Evolutionary conservation across 1,140 invertebrate species (phyloP).

Genomic region (Temnothorax nylanderi): DNA sequence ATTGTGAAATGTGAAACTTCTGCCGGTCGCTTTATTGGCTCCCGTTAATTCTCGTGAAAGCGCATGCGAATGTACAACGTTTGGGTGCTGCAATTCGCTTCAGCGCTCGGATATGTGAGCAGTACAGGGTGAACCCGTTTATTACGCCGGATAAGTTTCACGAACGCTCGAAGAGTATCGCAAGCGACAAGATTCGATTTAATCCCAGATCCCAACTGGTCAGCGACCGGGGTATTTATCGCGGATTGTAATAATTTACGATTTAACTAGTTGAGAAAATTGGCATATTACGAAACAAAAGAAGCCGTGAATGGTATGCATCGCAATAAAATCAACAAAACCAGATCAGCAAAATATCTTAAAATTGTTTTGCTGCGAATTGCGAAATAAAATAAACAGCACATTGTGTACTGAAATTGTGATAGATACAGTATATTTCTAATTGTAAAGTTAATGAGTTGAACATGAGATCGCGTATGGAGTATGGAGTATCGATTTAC

Average conservation of each 20-base stretch:
- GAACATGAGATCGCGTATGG: neutral
- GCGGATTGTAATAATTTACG: constrained; percentile 3
- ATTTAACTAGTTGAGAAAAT: neutral
- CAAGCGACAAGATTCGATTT: constrained; percentile 34
- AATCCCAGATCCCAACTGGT: constrained; percentile 7
- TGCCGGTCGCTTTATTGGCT: constrained; percentile 34
- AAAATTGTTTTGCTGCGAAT: neutral
- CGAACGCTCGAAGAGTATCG: neutral
- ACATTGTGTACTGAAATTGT: neutral
- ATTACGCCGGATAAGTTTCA: constrained; percentile 18
- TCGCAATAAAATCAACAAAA: neutral
- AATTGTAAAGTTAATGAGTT: constrained; percentile 4
- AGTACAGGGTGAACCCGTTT: neutral
- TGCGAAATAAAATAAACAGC: neutral
- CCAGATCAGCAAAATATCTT: neutral
- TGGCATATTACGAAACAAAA: neutral
- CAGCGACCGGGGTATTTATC: constrained; percentile 8
- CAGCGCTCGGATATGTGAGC: neutral
- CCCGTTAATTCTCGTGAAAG: constrained; percentile 28
- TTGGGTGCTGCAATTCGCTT: neutral
- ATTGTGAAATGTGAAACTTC: constrained; percentile 39
- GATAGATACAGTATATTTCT: neutral
- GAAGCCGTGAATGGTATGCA: neutral
- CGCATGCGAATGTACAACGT: neutral
- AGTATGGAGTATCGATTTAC: neutral